Evolutionary conservation across 2,797 vertebrate species (phyloP), one percentile per base, ranked within the genome.

Genomic region (Sparus aurata): DNA sequence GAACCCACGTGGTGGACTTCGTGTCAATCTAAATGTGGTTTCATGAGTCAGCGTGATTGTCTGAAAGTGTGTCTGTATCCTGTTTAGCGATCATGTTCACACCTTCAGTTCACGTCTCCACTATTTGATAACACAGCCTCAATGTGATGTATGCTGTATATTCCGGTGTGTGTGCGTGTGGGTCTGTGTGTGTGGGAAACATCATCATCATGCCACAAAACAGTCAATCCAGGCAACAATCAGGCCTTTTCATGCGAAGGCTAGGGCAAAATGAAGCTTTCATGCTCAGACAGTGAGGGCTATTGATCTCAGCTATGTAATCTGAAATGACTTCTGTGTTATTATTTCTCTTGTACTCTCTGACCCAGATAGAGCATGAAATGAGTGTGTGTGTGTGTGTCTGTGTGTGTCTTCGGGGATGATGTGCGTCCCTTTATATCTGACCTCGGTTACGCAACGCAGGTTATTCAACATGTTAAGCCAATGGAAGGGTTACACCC

Each of bases 401-500:
- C 82, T 89, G 71, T 70, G 60, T 73, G 74, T 87, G 84, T 89
- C 52, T 88, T 81, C 62, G 62, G 82, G 77, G 72, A 88, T 77
- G 72, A 87, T 87, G 75, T 66, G 77, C 79, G 27, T 79, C 80
- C 93, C 93, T 91, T 93, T 91, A 90, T 87, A 91, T 76, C 85
- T 89, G 91, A 93, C 89, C 92, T 77, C 74, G 30, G 80, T 94
- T 93, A 92, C 79, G 85, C 88, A 94, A 91, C 72, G 3, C 85
- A 91, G 87, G 86, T 94, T 91, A 94, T 93, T 90, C 85, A 93
- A 93, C 89, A 88, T 53, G 78, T 69, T 67, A 70, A 76, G 82
- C 65, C 84, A 84, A 79, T 30, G 58, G 85, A 82, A 84, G 80
- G 77, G 80, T 75, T 82, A 76, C 63, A 77, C 78, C 82, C 86